A percentile compares a stretch with the other conserved stretches of the same genome.
phyloP scores from a whole-genome alignment of 1,140 invertebrate genomes.

The Pantala flavescens region DNA sequence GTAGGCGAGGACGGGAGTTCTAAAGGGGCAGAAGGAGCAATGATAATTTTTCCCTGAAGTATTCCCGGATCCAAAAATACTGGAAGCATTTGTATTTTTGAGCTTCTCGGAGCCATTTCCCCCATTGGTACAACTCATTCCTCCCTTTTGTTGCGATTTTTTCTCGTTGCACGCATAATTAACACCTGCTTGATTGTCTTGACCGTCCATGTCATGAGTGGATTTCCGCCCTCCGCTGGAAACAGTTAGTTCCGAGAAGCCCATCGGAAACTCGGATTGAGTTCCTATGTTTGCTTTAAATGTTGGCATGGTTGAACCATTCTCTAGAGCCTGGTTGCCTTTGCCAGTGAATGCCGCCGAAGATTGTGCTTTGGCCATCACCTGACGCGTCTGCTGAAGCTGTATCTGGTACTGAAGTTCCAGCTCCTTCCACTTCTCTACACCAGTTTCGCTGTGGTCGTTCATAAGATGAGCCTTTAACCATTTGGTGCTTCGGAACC shows the following conservation, averaged over 20 bases:
- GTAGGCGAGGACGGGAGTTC: slow-evolving; percentile 78
- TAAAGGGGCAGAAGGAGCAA: slow-evolving; percentile 79
- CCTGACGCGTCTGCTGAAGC: slow-evolving; percentile 18
- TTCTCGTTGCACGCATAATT: slow-evolving; percentile 24
- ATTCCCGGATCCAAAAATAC: slow-evolving; percentile 29
- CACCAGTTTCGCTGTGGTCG: slow-evolving; percentile 67
- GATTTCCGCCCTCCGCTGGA: slow-evolving; percentile 13
- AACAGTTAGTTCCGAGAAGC: neutral
- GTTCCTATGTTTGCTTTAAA: neutral
- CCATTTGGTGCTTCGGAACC: slow-evolving; percentile 84
- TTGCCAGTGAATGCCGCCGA: neutral
- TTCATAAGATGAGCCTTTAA: slow-evolving; percentile 76
- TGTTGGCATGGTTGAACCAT: slow-evolving; percentile 24
- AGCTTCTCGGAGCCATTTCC: neutral
- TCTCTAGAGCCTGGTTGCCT: slow-evolving; percentile 1
- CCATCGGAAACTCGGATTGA: neutral
- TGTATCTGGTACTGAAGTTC: slow-evolving; percentile 24
- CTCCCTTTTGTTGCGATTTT: neutral
- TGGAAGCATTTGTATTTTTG: slow-evolving; percentile 30
- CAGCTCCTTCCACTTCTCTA: slow-evolving; percentile 58
- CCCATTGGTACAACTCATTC: neutral
- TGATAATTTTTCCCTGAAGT: slow-evolving; percentile 58
- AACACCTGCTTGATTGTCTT: slow-evolving; percentile 18
- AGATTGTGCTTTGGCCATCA: neutral
- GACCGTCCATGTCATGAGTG: slow-evolving; percentile 13